Base-by-base conservation (phyloP, 2,113 vertebrate genomes). In the Tyto alba region DNA sequence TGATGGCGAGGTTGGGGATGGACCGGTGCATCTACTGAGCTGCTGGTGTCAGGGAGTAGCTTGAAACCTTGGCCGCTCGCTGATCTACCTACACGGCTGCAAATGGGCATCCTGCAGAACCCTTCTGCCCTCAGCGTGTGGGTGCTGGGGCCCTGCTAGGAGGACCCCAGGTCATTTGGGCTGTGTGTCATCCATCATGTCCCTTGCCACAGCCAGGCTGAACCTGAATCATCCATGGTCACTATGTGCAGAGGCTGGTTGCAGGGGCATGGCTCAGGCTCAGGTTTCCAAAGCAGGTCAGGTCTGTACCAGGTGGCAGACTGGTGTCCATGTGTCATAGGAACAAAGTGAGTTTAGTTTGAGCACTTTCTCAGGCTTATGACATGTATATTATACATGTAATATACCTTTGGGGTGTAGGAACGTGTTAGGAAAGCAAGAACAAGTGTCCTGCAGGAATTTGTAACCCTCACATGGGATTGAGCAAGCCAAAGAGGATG, bases 51-150 rank as follows among this genome's bases (percentile, higher is more conserved):
- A 10, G 22, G 48, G 40, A 64, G 25, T 19, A 55, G 17, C 64
- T n/a, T 74, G 68, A 64, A 74, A 55, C 22, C 38, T n/a, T 72
- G 50, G 32, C 32, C 0, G 0, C 68, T 68, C 0, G 0, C 53
- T 63, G 53, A 36, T 21, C 25, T 30, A 2, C 22, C 52, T 45
- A 22, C 20, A 13, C 50, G 59, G 32, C 84, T 92, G 60, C 56
- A 55, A 17, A 8, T 6, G 23, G 40, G 18, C 47, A 47, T 48
- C 59, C 62, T 64, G 6, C 36, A 76, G 55, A 53, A 38, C 34
- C 38, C 7, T 2, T 47, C 13, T 87, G 55, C 36, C 20, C 52
- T 82, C 36, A 8, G 3, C 0, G 1, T 41, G 30, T 6, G 47
- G 17, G 15, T 85, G 23, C 60, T 74, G 64, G 36, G 53, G 20